Conservation (phyloP, 2,113 vertebrate genomes). For the Notothenia rossii region DNA sequence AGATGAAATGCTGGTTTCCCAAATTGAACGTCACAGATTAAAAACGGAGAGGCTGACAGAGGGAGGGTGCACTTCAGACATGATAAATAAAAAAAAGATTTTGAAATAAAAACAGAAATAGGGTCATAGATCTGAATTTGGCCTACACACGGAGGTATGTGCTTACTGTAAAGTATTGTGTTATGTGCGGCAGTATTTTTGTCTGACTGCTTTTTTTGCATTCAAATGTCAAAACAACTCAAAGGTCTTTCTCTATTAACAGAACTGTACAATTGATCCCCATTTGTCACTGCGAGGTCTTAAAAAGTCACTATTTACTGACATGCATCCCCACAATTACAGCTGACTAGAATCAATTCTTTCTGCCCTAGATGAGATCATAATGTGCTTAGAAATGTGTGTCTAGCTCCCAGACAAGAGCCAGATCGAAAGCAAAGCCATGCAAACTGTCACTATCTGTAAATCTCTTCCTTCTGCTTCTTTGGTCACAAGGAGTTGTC, state of each 20-base stretch:
- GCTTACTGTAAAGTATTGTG: not conserved
- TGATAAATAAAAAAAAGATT: not conserved
- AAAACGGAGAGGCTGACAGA: conserved; percentile 21
- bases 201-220: not conserved
- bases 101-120: not conserved
- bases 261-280: conserved; percentile 61
- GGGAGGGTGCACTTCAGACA: not conserved
- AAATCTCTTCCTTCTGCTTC: conserved; percentile 36
- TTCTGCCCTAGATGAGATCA: conserved; percentile 68
- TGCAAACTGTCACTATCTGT: conserved; percentile 30
- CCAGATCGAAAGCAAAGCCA: conserved; percentile 33
- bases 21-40: conserved; percentile 26
- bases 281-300: conserved; percentile 63
- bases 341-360: conserved; percentile 72
- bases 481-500: conserved; percentile 7
- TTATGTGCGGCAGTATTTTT: not conserved
- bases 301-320: conserved; percentile 57
- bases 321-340: conserved; percentile 52
- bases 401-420: conserved; percentile 44
- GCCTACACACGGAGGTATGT: not conserved
- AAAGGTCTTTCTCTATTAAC: conserved; percentile 40
- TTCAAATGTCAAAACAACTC: conserved; percentile 34
- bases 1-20: conserved; percentile 31
- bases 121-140: not conserved
- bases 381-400: conserved; percentile 70